These are phyloP conservation scores for Cheilosia impressa DNA, from an alignment of 2,888 invertebrate species.

Conservation along the genomic window DNA sequence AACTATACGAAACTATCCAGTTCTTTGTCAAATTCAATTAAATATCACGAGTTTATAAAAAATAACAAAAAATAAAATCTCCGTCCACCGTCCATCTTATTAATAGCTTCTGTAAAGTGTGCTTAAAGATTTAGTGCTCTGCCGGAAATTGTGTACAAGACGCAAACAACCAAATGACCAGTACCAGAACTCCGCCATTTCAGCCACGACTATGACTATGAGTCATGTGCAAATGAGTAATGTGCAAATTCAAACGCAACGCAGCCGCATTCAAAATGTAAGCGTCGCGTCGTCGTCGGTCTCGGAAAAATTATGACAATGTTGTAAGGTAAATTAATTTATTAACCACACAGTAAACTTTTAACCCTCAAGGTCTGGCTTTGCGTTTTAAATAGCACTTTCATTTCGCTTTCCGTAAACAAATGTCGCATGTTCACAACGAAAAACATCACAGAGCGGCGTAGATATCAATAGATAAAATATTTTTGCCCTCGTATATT, in stretches of 20 bases:
- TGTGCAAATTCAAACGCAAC: not conserved
- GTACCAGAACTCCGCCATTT: not conserved
- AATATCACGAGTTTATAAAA: not conserved
- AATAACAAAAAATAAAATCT: not conserved
- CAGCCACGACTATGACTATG: not conserved
- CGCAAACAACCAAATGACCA: not conserved
- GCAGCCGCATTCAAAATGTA: not conserved
- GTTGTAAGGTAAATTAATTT: not conserved
- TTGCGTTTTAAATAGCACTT: not conserved
- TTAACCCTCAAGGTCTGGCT: not conserved
- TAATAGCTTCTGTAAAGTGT: not conserved
- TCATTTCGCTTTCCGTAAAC: conserved; percentile 5
- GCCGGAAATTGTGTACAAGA: conserved; percentile 1
- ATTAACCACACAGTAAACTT: not conserved
- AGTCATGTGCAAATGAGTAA: not conserved
- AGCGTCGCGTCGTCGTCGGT: not conserved
- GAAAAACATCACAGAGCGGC: too few relatives aligned
- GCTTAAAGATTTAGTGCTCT: not conserved
- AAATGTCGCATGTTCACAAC: not conserved
- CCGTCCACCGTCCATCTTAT: not conserved
- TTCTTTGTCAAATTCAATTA: too few relatives aligned
- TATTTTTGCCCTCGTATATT: too few relatives aligned
- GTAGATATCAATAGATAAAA: too few relatives aligned
- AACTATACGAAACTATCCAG: too few relatives aligned
- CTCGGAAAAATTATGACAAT: not conserved